Evolutionary conservation across 2,797 vertebrate genomes (phyloP), one percentile per base, ranked within the genome.

Genomic region (Tauraco hartlaubi): DNA sequence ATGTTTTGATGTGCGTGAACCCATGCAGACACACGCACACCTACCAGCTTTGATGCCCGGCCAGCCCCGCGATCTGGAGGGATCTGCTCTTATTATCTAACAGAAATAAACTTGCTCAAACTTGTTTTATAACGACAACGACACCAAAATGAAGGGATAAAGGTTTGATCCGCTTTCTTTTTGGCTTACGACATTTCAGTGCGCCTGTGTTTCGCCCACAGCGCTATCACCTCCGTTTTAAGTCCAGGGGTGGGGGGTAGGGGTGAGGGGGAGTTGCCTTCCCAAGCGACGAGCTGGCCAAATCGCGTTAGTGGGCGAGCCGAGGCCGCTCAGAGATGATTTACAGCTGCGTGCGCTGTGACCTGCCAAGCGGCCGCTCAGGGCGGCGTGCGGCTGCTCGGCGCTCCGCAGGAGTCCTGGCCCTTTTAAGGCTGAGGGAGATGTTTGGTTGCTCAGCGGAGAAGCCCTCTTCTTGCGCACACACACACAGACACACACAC

Each of bases 211-310:
- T 73, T 85, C 77, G 23, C 67, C 28, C 33, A 6, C n/a, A 7
- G 35, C 48, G n/a, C 23, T 62, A 48, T 9, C 59, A 15, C 29
- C 68, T 87, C 76, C 21, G 9, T 79, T 64, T 56, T 16, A 52
- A 78, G 44, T 33, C 35, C 5, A 9, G 15, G 6, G 13, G 44
- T 54, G 1, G 2, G 17, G 7, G 2, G 1, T 9, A 3, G 6
- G 13, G 6, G 8, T 12, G 3, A 21, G 11, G 5, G 18, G n/a
- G 13, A 22, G 22, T 3, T 62, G 41, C 33, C 33, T 37, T 61
- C 37, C 21, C 62, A 49, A 56, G 35, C 4, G 73, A 5, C 31
- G 9, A 28, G 49, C 41, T 61, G 79, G 29, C 58, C 43, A 18
- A 33, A 54, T 3, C 8, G 9, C 61, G 3, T 23, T 16, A 5